These are phyloP conservation scores for Holotrichia oblita DNA, from an alignment of 1,140 invertebrate genomes.

Conservation along the genomic window DNA sequence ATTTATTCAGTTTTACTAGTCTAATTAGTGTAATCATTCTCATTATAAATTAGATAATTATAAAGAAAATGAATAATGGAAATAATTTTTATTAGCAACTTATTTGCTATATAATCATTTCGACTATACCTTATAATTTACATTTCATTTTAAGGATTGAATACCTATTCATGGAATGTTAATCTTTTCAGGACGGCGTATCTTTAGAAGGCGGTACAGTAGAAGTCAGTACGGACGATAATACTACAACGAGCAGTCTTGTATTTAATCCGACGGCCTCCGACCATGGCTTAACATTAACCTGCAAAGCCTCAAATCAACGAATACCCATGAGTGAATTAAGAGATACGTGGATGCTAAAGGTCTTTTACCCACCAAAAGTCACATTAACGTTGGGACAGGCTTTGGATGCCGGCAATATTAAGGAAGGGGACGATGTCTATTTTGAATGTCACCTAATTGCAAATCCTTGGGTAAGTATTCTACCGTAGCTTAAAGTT, in stretches of 20 bases:
- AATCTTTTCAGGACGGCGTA: conserved; percentile 58
- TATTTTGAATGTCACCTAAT: conserved; percentile 72
- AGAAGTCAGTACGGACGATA: conserved; percentile 74
- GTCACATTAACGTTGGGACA: conserved; percentile 59
- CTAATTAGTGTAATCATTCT: too few species aligned
- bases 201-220: conserved; percentile 57
- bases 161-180: conserved; percentile 9
- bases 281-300: conserved; percentile 76
- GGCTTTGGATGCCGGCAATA: conserved; percentile 57
- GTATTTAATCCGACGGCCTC: conserved; percentile 77
- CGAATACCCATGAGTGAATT: conserved; percentile 69
- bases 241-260: conserved; percentile 86
- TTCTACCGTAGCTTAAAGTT: not conserved
- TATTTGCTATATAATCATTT: too few species aligned
- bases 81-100: too few species aligned
- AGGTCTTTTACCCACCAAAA: conserved; percentile 65
- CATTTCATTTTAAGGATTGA: not conserved
- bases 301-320: conserved; percentile 74
- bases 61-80: too few species aligned
- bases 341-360: conserved; percentile 70
- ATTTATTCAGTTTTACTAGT: too few species aligned
- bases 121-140: too few species aligned
- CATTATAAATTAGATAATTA: too few species aligned
- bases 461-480: conserved; percentile 66
- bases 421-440: conserved; percentile 62